Percentiles rank a stretch among this genome's conserved stretches.
Conservation (phyloP, 92 coral and sea anemone genomes). For the Porites divaricata region DNA sequence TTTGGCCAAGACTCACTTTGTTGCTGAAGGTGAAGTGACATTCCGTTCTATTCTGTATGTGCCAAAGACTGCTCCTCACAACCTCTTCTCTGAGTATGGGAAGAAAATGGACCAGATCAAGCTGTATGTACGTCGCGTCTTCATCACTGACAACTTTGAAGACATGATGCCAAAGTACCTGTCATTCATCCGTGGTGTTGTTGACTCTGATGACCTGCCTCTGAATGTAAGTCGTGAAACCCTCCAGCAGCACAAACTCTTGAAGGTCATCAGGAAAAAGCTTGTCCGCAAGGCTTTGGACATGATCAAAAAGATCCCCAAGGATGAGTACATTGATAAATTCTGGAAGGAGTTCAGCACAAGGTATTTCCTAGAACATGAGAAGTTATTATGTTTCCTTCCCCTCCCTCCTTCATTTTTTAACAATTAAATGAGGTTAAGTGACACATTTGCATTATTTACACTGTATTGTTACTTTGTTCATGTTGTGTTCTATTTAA, state of each 20-base stretch:
- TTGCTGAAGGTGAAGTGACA: constrained; percentile 99
- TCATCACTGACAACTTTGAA: constrained; percentile 99
- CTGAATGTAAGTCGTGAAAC: constrained; percentile 97
- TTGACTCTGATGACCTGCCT: constrained; percentile 98
- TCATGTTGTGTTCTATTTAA: no score
- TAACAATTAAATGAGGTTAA: background rate
- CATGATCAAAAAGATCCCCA: constrained; percentile 98
- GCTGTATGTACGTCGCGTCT: constrained; percentile 97
- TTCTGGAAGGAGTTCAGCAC: constrained; percentile 99
- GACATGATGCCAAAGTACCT: constrained; percentile 99
- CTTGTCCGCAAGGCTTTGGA: constrained; percentile 98
- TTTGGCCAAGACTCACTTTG: constrained; percentile 92
- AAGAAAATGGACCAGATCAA: constrained; percentile 97
- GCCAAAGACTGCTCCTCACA: constrained; percentile 80
- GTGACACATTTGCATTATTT: no score
- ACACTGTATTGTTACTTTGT: no score
- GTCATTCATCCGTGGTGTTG: constrained; percentile 90
- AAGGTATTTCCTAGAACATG: constrained; percentile 61
- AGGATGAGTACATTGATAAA: constrained; percentile 95
- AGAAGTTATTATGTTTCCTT: background rate
- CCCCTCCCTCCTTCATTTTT: background rate
- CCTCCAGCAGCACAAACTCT: constrained; percentile 97
- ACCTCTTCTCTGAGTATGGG: constrained; percentile 97
- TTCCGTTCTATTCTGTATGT: constrained; percentile 98
- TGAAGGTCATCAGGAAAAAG: constrained; percentile 97